These are phyloP conservation scores for Acrobasis suavella DNA, from an alignment of 2,888 invertebrate species.

Conservation along the genomic window DNA sequence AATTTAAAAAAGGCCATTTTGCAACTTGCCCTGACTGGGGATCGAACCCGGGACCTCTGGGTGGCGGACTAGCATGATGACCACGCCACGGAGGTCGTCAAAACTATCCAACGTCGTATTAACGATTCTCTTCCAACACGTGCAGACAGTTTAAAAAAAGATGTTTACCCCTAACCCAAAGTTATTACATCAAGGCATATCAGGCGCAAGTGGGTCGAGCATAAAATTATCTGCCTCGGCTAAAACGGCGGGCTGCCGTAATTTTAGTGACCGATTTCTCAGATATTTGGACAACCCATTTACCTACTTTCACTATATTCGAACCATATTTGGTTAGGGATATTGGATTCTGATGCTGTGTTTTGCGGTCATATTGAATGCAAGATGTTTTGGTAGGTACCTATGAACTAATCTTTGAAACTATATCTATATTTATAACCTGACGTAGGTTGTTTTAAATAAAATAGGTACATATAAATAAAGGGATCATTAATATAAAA, in stretches of 20 bases:
- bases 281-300: conserved; percentile 3
- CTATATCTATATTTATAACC: no score
- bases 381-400: neutral
- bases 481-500: no score
- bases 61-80: no score
- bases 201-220: conserved; percentile 6
- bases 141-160: neutral
- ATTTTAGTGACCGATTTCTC: conserved; percentile 11
- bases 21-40: no score
- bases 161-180: neutral
- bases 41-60: no score
- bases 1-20: no score
- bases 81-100: no score
- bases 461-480: no score
- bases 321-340: neutral
- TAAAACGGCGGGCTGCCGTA: neutral
- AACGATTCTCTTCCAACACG: no score
- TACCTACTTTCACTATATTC: conserved; percentile 9
- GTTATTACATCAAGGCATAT: conserved; percentile 9
- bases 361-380: neutral
- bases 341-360: neutral
- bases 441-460: no score
- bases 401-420: no score
- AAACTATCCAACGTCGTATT: no score
- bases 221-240: conserved; percentile 15